Evolutionary conservation across 92 coral and sea anemone species (phyloP), one percentile per base, ranked within the genome.

Genomic region (Anthopleura xanthogrammica): DNA sequence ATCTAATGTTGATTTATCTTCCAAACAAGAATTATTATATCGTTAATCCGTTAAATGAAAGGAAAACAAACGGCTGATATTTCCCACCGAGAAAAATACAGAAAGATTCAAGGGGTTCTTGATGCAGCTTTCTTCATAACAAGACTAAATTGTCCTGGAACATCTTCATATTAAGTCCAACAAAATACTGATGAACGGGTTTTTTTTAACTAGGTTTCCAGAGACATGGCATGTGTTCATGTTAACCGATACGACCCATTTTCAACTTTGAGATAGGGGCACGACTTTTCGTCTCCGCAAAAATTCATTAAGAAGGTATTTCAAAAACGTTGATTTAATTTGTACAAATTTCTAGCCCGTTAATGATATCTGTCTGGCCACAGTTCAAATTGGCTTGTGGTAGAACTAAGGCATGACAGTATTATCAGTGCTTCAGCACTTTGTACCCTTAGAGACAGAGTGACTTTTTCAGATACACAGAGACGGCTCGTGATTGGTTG

Each of bases 11-110:
- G 74, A 24, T 68, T 23, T 68, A 29, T 68, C 74, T 68, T 23
- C 29, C 74, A 68, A 68, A 68, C 41, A 36, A 68, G 46, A 68
- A 68, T 68, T 68, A 68, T 68, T 68, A 29, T 68, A 68, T 68
- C 42, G 46, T 12, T 68, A 68, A 68, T 68, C 74, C 74, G 41
- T 68, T 24, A 68, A 68, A 68, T 68, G 74, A 68, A 36, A 68
- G 74, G 43, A 24, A 68, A n/a, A 23, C 74, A 22, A 36, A 68
- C 9, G 5, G 17, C 6, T 12, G 43, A 13, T n/a, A 36, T 29
- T 36, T 68, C 9, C 29, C 24, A 23, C 70, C 24, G 1, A 62
- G 13, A 62, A 23, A 62, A 23, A 62, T 6, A 7, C 11, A 65
- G 36, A 22, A 29, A 29, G 36, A 23, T 20, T 65, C 36, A 11